Base-by-base conservation (phyloP, 1,140 invertebrate species). In the Bombus haemorrhoidalis region DNA sequence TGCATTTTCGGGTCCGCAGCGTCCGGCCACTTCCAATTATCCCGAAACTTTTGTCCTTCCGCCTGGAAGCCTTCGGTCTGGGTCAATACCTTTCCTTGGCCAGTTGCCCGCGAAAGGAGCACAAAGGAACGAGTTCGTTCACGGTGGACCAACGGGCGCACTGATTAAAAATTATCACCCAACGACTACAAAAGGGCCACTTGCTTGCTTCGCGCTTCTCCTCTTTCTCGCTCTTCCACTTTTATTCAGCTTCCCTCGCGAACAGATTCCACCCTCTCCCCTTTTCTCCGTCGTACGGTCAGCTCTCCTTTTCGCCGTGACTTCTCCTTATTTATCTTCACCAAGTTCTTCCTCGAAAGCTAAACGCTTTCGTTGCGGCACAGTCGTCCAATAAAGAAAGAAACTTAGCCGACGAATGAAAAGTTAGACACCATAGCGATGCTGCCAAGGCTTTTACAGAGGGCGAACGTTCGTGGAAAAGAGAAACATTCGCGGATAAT, bases 121-220 rank as follows among this genome's bases (percentile, higher is more conserved):
- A 89, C 88, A 88, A 92, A 91, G 81, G 84, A 84, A 85, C 86
- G 84, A 85, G 90, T 86, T 90, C 75, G 86, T 87, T 90, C 89
- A 86, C 84, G 87, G 86, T 81, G 87, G 76, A 90, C 88, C 80
- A 86, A 92, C 89, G 91, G 59, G 89, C 88, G 88, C 91, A 87
- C 91, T 93, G 92, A 93, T 93, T 93, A 93, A 93, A 93, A 93
- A 93, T 93, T 93, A 93, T 93, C 92, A 92, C 92, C 92, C 89
- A 86, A 80, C 86, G 86, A 90, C 91, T 92, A 92, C 90, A 92
- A 92, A 93, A 89, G 91, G 89, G 85, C 73, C 86, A 88, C 86
- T 89, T 85, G 73, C 75, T 76, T 59, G 76, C 74, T 86, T 86
- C 71, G 81, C 83, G 89, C 79, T 78, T 78, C 76, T 74, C 28